Evolutionary conservation across 2,113 vertebrate genomes (phyloP).

Genomic region (Noctilio leporinus): DNA sequence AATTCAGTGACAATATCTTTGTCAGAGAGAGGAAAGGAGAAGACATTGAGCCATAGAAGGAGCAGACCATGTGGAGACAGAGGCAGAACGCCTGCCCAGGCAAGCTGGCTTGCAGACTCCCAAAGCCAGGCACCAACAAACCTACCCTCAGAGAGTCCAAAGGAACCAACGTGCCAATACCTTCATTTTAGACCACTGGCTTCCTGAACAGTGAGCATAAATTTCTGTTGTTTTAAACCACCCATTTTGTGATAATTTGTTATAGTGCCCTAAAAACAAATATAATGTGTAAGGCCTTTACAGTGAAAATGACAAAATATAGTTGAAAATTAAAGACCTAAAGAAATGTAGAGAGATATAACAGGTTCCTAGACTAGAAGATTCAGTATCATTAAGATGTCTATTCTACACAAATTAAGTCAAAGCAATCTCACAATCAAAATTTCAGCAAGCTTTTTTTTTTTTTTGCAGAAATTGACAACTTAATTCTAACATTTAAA

Average conservation of each 20-base stretch:
- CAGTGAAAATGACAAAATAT: neutral
- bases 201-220: neutral
- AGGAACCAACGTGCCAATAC: neutral
- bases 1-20: neutral
- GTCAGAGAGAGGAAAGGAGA: neutral
- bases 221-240: neutral
- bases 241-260: neutral
- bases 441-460: neutral
- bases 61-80: neutral
- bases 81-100: neutral
- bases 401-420: neutral
- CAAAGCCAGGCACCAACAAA: neutral
- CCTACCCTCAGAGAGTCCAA: neutral
- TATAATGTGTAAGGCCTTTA: neutral
- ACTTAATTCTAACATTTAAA: neutral
- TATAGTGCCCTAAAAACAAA: neutral
- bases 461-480: neutral
- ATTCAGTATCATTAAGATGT: neutral
- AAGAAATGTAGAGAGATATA: neutral
- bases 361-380: neutral
- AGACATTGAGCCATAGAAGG: neutral
- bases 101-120: neutral
- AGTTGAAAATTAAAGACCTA: neutral
- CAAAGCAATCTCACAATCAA: neutral
- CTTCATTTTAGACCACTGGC: neutral